These are phyloP conservation scores for Coracias cyanogaster DNA, from an alignment of 2,797 vertebrate species.

Conservation along the genomic window DNA sequence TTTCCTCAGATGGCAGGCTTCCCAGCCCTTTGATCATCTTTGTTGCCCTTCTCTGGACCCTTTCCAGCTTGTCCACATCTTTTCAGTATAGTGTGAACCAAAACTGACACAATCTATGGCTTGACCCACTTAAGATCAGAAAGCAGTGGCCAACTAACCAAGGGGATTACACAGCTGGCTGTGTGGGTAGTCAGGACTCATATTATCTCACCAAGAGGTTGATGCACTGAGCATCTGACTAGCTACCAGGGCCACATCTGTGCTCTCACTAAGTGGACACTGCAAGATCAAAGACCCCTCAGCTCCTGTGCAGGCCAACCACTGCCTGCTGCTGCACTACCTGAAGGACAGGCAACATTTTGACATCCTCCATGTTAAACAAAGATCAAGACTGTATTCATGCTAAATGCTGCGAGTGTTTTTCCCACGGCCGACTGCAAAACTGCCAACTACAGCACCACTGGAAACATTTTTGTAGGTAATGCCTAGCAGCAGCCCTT, in stretches of 20 bases:
- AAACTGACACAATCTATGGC: too few species aligned
- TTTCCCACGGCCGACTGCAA: not conserved
- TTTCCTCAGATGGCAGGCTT: too few species aligned
- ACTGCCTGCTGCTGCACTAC: not conserved
- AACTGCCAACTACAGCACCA: not conserved
- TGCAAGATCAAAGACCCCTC: not conserved
- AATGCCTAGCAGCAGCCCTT: not conserved
- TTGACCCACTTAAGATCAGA: not conserved
- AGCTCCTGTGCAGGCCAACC: not conserved
- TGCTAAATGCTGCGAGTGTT: accelerated
- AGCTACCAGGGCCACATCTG: accelerated
- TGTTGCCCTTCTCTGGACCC: too few species aligned
- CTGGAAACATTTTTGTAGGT: not conserved
- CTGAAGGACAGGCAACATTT: not conserved
- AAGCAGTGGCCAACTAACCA: not conserved
- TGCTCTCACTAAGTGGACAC: not conserved
- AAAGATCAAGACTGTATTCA: not conserved
- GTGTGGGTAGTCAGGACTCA: not conserved
- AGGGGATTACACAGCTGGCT: not conserved
- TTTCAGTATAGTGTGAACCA: too few species aligned
- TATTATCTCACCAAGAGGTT: not conserved
- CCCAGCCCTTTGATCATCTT: too few species aligned
- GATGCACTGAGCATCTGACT: not conserved
- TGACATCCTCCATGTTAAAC: not conserved
- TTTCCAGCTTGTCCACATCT: too few species aligned